Percentiles rank a stretch among this genome's conserved stretches.
These are phyloP conservation scores for Thereva nobilitata DNA, from an alignment of 2,888 invertebrate species.

Conservation along the genomic window DNA sequence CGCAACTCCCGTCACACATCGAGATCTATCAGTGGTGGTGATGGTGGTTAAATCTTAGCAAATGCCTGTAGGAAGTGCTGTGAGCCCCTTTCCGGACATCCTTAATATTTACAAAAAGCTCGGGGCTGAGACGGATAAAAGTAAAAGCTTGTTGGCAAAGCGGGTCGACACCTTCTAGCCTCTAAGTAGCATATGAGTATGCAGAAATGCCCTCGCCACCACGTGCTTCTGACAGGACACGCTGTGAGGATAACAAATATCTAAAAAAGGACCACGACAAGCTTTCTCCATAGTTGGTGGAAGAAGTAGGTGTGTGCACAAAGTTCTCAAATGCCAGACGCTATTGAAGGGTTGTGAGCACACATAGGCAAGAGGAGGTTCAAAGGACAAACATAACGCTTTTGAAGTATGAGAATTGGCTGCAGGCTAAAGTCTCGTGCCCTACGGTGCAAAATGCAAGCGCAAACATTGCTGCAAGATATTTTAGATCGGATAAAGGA, in stretches of 20 bases:
- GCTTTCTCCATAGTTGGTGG: not conserved
- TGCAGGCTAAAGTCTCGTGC: not conserved
- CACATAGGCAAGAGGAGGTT: not conserved
- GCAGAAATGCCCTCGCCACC: conserved; percentile 9
- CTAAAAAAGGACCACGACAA: not conserved
- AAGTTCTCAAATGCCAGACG: not conserved
- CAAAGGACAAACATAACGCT: conserved; percentile 2
- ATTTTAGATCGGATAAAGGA: not conserved
- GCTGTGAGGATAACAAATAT: conserved; percentile 27
- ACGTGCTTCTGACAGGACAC: conserved; percentile 33
- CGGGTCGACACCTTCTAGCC: not conserved
- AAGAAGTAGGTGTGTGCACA: not conserved
- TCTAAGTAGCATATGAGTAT: not conserved
- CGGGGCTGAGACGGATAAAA: not conserved
- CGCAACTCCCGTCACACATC: too few species aligned
- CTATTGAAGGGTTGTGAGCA: too few species aligned
- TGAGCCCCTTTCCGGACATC: too few species aligned
- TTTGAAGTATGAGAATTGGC: not conserved
- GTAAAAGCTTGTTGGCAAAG: conserved; percentile 9
- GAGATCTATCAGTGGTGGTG: too few species aligned
- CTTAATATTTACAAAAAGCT: too few species aligned
- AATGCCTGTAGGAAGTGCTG: too few species aligned
- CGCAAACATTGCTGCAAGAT: not conserved
- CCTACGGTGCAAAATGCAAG: not conserved
- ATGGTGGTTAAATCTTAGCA: too few species aligned